Base-by-base conservation (phyloP, 2,113 vertebrate genomes). In the Stomatorhinus ivindoensis region DNA sequence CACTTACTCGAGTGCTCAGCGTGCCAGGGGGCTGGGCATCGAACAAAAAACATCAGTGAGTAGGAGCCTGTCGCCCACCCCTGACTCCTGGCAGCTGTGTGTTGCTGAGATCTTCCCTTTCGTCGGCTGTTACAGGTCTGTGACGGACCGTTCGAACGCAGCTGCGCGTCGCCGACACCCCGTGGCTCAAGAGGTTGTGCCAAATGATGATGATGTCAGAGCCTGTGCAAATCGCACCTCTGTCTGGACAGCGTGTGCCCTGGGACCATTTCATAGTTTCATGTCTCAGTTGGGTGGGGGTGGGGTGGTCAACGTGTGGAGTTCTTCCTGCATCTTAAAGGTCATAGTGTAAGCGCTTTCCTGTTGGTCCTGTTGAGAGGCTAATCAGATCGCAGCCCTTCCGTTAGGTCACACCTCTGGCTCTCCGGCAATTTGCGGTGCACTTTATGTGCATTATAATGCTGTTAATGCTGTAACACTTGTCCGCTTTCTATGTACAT, bases 41-140 rank as follows among this genome's bases (percentile, higher is more conserved):
- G 3, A 19, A 53, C 17, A 65, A 5, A n/a, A 21, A 31, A 51
- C 84, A 48, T 91, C 58, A 27, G 61, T 69, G 61, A 69, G 93
- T 91, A 19, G 91, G 90, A 90, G 93, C 92, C 92, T 88, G 90
- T 94, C 91, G 93, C 93, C 93, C 35, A 19, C 35, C 17, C 31
- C 73, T 1, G 31, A 8, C n/a, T 42, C 15, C 35, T 42, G 35
- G 73, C 73, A 76, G 73, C 73, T 39, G 73, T 6, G 35, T 76
- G 3, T 42, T 76, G 4, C 35, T 76, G 31, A 76, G 73, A 76
- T 76, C 27, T 42, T 76, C 27, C 5, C 73, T 35, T 76, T 76
- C 73, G 35, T 42, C 73, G 35, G 73, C 73, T 42, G 73, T 80
- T 42, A 19, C 15, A 2, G 35, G 31, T 42, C 73, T 80, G 35